A percentile compares a stretch with the other conserved stretches of the same genome.
These are phyloP conservation scores for Phengaris arion DNA, from an alignment of 2,888 invertebrate species.

Conservation along the genomic window DNA sequence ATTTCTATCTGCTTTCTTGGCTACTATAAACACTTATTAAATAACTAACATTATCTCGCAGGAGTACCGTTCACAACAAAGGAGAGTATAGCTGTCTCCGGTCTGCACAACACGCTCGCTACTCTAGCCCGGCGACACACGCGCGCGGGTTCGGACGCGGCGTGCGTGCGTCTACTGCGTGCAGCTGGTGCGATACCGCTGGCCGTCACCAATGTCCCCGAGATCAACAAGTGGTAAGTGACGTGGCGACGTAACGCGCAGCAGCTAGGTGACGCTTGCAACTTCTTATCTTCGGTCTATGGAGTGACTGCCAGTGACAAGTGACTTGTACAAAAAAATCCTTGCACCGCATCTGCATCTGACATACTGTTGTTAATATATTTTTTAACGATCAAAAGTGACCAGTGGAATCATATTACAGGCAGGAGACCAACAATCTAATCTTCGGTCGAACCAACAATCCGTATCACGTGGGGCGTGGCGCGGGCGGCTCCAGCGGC, in stretches of 20 bases:
- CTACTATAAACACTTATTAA: too few species aligned
- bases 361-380: too few species aligned
- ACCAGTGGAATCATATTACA: constrained; percentile 37
- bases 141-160: constrained; percentile 87
- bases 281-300: too few species aligned
- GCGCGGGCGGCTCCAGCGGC: constrained; percentile 95
- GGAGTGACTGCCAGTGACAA: too few species aligned
- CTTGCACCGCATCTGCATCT: background rate
- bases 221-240: constrained; percentile 91
- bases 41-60: constrained; percentile 39
- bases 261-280: too few species aligned
- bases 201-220: constrained; percentile 95
- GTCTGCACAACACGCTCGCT: constrained; percentile 85
- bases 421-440: constrained; percentile 92
- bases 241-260: too few species aligned
- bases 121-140: constrained; percentile 79
- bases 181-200: constrained; percentile 92
- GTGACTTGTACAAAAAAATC: background rate
- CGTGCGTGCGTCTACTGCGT: constrained; percentile 84
- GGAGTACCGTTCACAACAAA: constrained; percentile 96
- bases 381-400: too few species aligned
- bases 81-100: constrained; percentile 90
- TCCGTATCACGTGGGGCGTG: constrained; percentile 92
- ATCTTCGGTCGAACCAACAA: constrained; percentile 94
- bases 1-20: too few species aligned